Percentiles rank a stretch among this genome's conserved stretches.
Conservation (phyloP, 2,113 vertebrate genomes). For the Perca flavescens region DNA sequence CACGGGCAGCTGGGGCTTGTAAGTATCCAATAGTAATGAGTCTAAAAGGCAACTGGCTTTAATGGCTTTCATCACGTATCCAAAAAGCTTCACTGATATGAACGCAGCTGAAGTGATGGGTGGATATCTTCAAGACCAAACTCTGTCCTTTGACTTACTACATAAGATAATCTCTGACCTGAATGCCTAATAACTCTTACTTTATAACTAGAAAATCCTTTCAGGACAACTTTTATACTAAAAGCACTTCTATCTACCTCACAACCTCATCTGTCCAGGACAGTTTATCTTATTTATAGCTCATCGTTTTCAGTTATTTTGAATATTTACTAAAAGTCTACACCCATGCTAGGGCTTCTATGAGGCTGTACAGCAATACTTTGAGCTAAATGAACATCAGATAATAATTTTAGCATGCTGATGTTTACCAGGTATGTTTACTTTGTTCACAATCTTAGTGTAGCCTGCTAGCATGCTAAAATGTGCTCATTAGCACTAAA, state of each 20-base stretch:
- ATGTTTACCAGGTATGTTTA: background rate
- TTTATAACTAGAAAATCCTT: background rate
- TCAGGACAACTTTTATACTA: background rate
- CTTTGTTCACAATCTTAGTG: background rate
- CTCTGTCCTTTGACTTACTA: background rate
- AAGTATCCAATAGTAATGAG: too few species aligned
- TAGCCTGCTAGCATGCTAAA: background rate
- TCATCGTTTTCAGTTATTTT: background rate
- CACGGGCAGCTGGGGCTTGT: background rate
- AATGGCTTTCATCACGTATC: slow-evolving; percentile 3
- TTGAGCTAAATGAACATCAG: background rate
- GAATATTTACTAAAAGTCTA: background rate
- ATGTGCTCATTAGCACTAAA: background rate
- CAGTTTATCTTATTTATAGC: background rate
- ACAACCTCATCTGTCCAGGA: background rate
- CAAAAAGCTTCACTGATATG: background rate
- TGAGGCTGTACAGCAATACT: background rate
- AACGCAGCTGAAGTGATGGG: background rate
- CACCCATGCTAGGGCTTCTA: background rate
- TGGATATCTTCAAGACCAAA: background rate
- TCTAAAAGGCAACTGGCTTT: background rate
- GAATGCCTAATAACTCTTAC: background rate
- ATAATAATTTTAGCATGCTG: background rate
- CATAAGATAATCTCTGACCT: background rate
- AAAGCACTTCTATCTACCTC: background rate